These are phyloP conservation scores for Dendrolimus punctatus DNA, from an alignment of 1,140 invertebrate genomes.

Conservation along the genomic window DNA sequence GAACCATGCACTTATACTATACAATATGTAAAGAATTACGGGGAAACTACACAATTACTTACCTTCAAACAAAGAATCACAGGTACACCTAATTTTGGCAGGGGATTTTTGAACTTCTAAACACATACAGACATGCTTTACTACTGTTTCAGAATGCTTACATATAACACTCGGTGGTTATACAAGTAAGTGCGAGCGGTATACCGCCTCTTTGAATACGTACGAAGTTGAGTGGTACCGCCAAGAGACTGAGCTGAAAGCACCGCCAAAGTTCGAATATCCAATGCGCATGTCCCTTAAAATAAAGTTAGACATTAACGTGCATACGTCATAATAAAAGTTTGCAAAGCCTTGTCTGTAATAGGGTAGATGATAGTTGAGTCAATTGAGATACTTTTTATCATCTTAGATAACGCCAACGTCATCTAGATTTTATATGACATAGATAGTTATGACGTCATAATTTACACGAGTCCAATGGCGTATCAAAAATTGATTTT, in stretches of 20 bases:
- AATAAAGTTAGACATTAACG: constrained; percentile 22
- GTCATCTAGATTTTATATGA: too few relatives aligned
- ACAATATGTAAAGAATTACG: constrained; percentile 7
- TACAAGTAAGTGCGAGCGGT: constrained; percentile 31
- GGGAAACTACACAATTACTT: constrained; percentile 31
- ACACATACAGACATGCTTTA: constrained; percentile 54
- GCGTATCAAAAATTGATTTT: too few relatives aligned
- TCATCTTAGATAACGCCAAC: too few relatives aligned
- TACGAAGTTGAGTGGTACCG: constrained; percentile 25
- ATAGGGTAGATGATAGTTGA: too few relatives aligned
- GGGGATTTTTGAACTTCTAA: constrained; percentile 36
- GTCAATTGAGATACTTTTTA: too few relatives aligned
- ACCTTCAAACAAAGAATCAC: constrained; percentile 39
- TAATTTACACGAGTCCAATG: too few relatives aligned
- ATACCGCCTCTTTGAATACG: constrained; percentile 23
- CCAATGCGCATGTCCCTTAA: constrained; percentile 34
- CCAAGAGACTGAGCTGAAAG: constrained; percentile 31
- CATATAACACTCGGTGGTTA: constrained; percentile 50
- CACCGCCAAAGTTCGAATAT: constrained; percentile 24
- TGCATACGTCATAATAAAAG: constrained; percentile 1
- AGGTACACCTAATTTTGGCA: constrained; percentile 42
- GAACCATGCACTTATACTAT: too few relatives aligned
- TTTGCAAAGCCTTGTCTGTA: background rate
- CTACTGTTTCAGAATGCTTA: constrained; percentile 52
- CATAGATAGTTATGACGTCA: too few relatives aligned